Evolutionary conservation across 1,140 invertebrate species (phyloP).

Genomic region (Nephila pilipes): DNA sequence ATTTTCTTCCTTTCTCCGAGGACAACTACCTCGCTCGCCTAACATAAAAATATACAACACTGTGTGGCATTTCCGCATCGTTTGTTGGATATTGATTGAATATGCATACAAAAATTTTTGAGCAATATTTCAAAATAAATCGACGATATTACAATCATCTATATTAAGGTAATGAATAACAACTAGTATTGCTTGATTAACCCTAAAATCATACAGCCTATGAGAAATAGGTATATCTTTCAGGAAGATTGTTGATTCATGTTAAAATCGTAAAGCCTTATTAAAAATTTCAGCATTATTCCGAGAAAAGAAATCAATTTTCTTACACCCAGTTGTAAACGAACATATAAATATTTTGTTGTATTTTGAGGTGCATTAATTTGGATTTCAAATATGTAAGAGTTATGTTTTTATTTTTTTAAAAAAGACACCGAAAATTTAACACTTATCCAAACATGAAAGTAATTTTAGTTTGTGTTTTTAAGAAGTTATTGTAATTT

Average conservation of each 20-base stretch:
- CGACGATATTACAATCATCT: slow-evolving; percentile 28
- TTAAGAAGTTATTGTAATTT: no score
- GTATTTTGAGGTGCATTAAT: no score
- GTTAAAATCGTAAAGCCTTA: no score
- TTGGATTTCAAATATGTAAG: no score
- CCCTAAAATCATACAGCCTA: slow-evolving; percentile 40
- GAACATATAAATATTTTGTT: no score
- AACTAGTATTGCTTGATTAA: slow-evolving; percentile 47
- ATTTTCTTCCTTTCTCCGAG: slow-evolving; percentile 55
- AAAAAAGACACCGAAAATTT: no score
- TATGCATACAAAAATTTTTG: slow-evolving; percentile 23
- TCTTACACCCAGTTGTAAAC: no score
- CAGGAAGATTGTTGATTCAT: not conserved
- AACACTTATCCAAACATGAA: no score
- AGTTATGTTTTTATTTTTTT: no score
- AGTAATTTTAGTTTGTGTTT: no score
- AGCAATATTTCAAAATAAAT: slow-evolving; percentile 4
- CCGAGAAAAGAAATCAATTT: no score
- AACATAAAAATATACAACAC: slow-evolving; percentile 42
- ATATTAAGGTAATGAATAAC: slow-evolving; percentile 26
- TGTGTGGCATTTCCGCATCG: slow-evolving; percentile 61
- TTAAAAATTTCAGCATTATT: no score
- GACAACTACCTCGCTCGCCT: slow-evolving; percentile 66
- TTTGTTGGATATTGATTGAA: slow-evolving; percentile 56
- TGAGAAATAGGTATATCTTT: slow-evolving; percentile 17